phyloP scores from a whole-genome alignment of 2,888 invertebrate species.

The Cabera pusaria region DNA sequence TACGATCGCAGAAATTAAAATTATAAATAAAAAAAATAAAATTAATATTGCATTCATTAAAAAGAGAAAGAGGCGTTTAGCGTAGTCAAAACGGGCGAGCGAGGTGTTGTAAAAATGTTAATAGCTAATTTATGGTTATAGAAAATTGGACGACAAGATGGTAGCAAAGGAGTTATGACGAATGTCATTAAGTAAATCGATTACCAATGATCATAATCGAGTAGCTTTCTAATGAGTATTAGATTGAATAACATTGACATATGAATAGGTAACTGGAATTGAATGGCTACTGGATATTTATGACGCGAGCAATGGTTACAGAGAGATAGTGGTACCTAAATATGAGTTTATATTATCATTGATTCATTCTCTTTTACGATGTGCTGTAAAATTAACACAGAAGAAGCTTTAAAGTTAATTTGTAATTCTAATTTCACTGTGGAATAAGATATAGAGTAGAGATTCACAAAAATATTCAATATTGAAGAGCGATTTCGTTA shows the following conservation, averaged over 20 bases:
- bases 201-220: conserved; percentile 18
- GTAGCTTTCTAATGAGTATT: conserved; percentile 38
- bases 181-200: conserved; percentile 29
- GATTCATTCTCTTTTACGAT: too few species aligned
- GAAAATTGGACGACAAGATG: conserved; percentile 54
- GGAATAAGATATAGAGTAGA: too few species aligned
- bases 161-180: conserved; percentile 31
- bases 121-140: conserved; percentile 52
- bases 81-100: conserved; percentile 29
- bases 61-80: conserved; percentile 47
- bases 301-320: too few species aligned
- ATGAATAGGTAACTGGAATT: conserved; percentile 14
- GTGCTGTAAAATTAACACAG: too few species aligned
- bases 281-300: neutral
- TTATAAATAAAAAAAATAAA: conserved; percentile 41
- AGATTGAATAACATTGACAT: conserved; percentile 22
- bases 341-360: too few species aligned
- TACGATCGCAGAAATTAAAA: conserved; percentile 29
- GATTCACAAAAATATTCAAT: too few species aligned
- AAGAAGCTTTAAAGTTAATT: too few species aligned
- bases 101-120: conserved; percentile 42
- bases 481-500: too few species aligned
- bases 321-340: too few species aligned
- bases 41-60: conserved; percentile 31
- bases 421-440: too few species aligned